phyloP scores from a whole-genome alignment of 2,888 invertebrate genomes.

The Tuberolachnus salignus region DNA sequence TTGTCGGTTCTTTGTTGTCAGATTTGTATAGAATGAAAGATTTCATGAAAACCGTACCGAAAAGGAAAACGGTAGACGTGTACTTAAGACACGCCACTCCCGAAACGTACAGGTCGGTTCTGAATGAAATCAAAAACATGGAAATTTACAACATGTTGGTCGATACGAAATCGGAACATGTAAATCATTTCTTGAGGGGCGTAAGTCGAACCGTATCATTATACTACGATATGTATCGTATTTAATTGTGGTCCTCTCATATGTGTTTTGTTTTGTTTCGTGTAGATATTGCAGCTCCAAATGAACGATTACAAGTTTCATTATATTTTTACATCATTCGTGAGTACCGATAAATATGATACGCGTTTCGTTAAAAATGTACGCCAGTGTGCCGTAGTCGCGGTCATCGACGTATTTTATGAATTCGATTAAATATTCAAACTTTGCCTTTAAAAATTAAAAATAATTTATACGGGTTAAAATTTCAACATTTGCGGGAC shows the following conservation, averaged over 20 bases:
- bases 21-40: slow-evolving; percentile 76
- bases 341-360: slow-evolving; percentile 62
- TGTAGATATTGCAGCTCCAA: slow-evolving; percentile 77
- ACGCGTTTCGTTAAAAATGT: neutral
- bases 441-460: too few relatives aligned
- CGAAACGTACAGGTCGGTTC: slow-evolving; percentile 71
- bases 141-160: slow-evolving; percentile 79
- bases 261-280: slow-evolving; percentile 32
- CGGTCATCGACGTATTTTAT: neutral
- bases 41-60: slow-evolving; percentile 69
- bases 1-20: slow-evolving; percentile 60
- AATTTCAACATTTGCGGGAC: too few relatives aligned
- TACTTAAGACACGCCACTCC: slow-evolving; percentile 73
- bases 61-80: slow-evolving; percentile 71
- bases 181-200: slow-evolving; percentile 76
- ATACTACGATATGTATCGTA: too few relatives aligned
- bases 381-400: neutral
- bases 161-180: slow-evolving; percentile 75
- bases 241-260: neutral
- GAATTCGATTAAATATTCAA: neutral
- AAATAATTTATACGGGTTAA: too few relatives aligned
- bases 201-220: slow-evolving; percentile 65
- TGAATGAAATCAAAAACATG: slow-evolving; percentile 76
- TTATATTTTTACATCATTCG: slow-evolving; percentile 78
- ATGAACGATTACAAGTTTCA: slow-evolving; percentile 87